Evolutionary conservation across 37 sponge, comb jelly and placozoan genomes (phyloP).

Genomic region (Corticium candelabrum): DNA sequence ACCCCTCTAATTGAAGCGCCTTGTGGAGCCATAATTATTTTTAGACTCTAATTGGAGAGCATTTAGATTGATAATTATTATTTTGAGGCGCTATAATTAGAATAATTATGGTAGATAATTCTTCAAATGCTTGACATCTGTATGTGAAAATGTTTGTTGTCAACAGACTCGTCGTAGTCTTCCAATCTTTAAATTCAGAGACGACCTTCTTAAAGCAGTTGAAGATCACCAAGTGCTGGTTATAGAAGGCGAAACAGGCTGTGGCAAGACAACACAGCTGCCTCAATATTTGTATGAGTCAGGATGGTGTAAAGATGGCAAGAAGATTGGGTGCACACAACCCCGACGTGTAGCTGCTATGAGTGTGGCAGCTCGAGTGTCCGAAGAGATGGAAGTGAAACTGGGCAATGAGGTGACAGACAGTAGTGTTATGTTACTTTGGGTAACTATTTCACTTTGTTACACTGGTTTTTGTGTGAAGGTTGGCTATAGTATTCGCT

Average conservation of each 20-base stretch:
- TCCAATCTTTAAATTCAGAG: conserved; percentile 81
- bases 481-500: conserved; percentile 96
- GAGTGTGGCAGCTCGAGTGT: conserved; percentile 98
- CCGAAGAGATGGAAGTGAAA: conserved; percentile 91
- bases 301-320: conserved; percentile 30
- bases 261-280: conserved; percentile 98
- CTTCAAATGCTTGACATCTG: too few species aligned
- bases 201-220: conserved; percentile 72
- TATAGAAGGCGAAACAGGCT: conserved; percentile 97
- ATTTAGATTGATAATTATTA: too few species aligned
- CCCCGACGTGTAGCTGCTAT: conserved; percentile 98
- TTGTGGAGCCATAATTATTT: too few species aligned
- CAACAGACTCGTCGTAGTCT: conserved; percentile 72
- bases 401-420: conserved; percentile 80
- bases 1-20: too few species aligned
- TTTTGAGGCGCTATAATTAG: too few species aligned
- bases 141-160: not conserved
- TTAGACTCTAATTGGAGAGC: too few species aligned
- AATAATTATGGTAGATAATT: too few species aligned
- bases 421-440: not conserved
- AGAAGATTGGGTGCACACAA: conserved; percentile 95
- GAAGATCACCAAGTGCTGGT: conserved; percentile 82
- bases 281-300: conserved; percentile 85
- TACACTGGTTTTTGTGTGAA: conserved; percentile 10
- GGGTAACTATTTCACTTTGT: not conserved